These are phyloP conservation scores for Aegotheles bennettii DNA, from an alignment of 2,113 vertebrate species.

Conservation along the genomic window DNA sequence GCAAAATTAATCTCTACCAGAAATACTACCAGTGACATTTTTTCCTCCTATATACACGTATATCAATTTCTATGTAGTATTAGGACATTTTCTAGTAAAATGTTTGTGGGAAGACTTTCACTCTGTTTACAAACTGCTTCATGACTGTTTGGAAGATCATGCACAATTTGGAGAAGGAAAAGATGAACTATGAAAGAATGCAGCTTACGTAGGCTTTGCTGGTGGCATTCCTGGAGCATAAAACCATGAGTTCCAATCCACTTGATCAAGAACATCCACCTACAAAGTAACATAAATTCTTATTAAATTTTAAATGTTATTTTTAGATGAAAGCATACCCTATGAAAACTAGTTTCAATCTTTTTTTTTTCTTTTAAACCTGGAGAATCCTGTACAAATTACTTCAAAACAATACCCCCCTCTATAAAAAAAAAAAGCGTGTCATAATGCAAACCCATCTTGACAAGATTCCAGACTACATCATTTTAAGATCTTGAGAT, in stretches of 20 bases:
- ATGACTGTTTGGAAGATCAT: not conserved
- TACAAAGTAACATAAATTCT: constrained; percentile 55
- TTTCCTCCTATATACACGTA: not conserved
- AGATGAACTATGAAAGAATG: not conserved
- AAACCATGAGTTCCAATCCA: constrained; percentile 95
- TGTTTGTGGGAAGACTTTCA: not conserved
- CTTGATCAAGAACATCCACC: constrained; percentile 88
- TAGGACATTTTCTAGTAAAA: not conserved
- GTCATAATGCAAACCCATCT: not conserved
- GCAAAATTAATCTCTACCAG: not conserved
- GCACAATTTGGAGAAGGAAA: not conserved
- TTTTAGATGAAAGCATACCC: not conserved
- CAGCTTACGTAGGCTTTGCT: constrained; percentile 82
- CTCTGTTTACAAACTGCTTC: not conserved
- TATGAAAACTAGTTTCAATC: not conserved
- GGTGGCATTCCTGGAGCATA: constrained; percentile 92
- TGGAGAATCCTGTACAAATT: not conserved
- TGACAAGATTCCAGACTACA: not conserved
- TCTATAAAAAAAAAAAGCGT: not conserved
- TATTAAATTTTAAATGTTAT: not conserved
- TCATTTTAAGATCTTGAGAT: not conserved
- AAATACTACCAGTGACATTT: not conserved
- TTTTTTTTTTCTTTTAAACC: not conserved
- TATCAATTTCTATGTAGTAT: not conserved
- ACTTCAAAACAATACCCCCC: not conserved